These are phyloP conservation scores for Hybos culiciformis DNA, from an alignment of 2,888 invertebrate species.

Conservation along the genomic window DNA sequence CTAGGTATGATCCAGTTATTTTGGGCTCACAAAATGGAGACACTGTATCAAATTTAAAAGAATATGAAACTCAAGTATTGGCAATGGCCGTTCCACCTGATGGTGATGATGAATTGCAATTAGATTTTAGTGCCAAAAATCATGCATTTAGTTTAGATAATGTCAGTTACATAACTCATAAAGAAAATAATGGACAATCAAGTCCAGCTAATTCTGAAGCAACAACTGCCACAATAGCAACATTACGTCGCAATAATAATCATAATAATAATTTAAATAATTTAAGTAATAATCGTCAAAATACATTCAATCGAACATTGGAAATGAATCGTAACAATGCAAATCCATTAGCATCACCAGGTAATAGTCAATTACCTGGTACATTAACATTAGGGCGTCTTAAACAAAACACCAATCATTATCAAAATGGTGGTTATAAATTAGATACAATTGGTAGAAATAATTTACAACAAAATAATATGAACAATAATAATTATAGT, in stretches of 20 bases:
- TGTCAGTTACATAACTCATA: conserved; percentile 76
- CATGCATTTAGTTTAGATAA: conserved; percentile 79
- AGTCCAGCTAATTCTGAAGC: conserved; percentile 75
- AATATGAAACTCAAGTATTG: conserved; percentile 87
- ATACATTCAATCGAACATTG: conserved; percentile 33
- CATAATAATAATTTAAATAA: conserved; percentile 26
- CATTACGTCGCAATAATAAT: conserved; percentile 33
- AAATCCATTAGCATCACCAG: conserved; percentile 29
- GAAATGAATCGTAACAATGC: conserved; percentile 35
- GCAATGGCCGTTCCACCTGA: conserved; percentile 87
- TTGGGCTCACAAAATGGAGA: conserved; percentile 36
- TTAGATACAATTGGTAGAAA: conserved; percentile 30
- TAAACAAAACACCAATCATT: conserved; percentile 33
- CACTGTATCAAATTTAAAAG: conserved; percentile 54
- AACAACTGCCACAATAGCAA: conserved; percentile 65
- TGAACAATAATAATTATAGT: conserved; percentile 29
- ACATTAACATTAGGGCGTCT: conserved; percentile 33
- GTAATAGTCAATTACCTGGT: conserved; percentile 26
- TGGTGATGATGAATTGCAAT: conserved; percentile 65
- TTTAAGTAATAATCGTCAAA: conserved; percentile 27
- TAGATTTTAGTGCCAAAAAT: conserved; percentile 76
- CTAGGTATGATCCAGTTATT: conserved; percentile 55
- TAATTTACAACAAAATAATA: conserved; percentile 29
- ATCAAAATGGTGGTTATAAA: conserved; percentile 34
- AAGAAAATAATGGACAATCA: conserved; percentile 54